Evolutionary conservation across 1,140 invertebrate species (phyloP).

Genomic region (Mylabris phalerata): DNA sequence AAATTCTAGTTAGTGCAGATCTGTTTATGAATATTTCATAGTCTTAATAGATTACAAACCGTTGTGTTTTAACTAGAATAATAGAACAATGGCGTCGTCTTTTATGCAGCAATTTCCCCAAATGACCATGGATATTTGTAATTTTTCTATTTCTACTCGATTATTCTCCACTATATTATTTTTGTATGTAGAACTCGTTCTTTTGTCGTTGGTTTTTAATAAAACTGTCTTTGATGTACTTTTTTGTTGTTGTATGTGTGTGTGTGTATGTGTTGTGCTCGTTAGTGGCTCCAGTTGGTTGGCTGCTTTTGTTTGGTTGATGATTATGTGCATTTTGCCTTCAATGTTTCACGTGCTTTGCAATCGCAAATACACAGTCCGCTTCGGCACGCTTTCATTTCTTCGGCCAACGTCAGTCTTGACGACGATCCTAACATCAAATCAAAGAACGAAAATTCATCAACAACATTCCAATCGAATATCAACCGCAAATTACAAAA

Average conservation of each 20-base stretch:
- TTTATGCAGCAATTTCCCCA: too few relatives aligned
- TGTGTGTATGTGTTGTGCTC: slow-evolving; percentile 22
- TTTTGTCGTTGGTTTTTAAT: slow-evolving; percentile 31
- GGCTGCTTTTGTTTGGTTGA: slow-evolving; percentile 30
- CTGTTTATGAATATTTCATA: too few relatives aligned
- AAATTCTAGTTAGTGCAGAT: too few relatives aligned
- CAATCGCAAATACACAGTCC: slow-evolving; percentile 23
- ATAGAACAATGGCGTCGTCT: too few relatives aligned
- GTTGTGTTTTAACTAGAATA: too few relatives aligned
- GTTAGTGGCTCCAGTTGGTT: slow-evolving; percentile 28
- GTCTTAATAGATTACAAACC: too few relatives aligned
- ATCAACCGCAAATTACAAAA: too few relatives aligned
- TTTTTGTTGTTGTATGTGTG: too few relatives aligned
- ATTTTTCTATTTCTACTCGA: too few relatives aligned
- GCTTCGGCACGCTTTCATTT: slow-evolving; percentile 9
- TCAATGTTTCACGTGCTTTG: slow-evolving; percentile 31
- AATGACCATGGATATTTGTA: too few relatives aligned
- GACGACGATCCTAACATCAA: neutral
- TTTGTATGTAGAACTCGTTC: slow-evolving; percentile 27
- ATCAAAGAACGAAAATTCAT: too few relatives aligned
- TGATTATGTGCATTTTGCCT: slow-evolving; percentile 34
- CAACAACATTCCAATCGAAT: too few relatives aligned
- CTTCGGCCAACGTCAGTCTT: neutral
- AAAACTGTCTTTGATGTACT: slow-evolving; percentile 32
- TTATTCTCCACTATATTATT: slow-evolving; percentile 3